Evolutionary conservation across 1,140 invertebrate species (phyloP), one percentile per base, ranked within the genome.

Genomic region (Nautilus pompilius): DNA sequence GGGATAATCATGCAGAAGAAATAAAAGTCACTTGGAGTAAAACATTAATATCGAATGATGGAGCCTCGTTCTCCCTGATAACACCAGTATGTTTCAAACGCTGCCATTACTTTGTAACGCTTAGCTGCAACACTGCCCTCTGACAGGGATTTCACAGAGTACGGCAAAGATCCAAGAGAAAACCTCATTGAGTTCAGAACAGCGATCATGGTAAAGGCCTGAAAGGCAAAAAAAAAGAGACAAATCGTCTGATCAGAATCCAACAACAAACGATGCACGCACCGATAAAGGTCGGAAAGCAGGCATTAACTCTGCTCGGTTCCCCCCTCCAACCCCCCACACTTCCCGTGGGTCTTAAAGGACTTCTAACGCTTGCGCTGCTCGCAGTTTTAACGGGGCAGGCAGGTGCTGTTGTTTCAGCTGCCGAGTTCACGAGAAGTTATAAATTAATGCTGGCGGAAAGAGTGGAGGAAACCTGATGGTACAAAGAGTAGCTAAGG

Each of bases 101-200:
- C n/a, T n/a, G n/a, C n/a, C n/a, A n/a, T 54, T 71, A 81, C 82
- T 73, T 85, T 75, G 60, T 81, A 80, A 70, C 85, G 77, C 32
- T 73, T 66, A 15, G 85, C 53, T 8, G 84, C 80, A 5, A 84
- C 76, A 2, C 45, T 48, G n/a, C 65, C 69, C 63, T 83, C 81
- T 29, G 75, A 67, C 24, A 80, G 41, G 22, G 75, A 65, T 60
- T 72, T 73, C 0, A 81, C 63, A 15, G 72, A 63, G 65, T 70
- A 75, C n/a, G 80, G 79, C 15, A 80, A 58, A 55, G 79, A 70
- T 56, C 72, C 72, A 1, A 80, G 67, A 22, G 67, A 68, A 57
- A 78, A 75, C 30, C 78, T 67, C 68, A 81, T 76, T 13, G 74
- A 63, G 63, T 82, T 80, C 55, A 80, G 67, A 24, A 81, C 66